These are phyloP conservation scores for Drosophila pachea DNA, from an alignment of 1,140 invertebrate genomes.

Conservation along the genomic window DNA sequence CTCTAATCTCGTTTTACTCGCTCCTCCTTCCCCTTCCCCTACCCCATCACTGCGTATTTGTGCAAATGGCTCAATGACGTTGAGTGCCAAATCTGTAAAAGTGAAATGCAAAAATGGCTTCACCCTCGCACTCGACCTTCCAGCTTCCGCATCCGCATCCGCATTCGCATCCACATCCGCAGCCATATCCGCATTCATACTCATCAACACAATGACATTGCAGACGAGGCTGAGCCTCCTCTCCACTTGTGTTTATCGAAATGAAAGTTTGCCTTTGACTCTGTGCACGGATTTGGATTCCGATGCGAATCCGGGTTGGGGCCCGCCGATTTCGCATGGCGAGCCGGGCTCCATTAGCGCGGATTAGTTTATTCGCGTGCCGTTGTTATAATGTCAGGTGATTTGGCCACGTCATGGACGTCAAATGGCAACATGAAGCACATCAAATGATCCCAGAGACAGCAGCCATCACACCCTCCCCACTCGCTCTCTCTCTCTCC, in stretches of 20 bases:
- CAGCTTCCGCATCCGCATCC: background rate
- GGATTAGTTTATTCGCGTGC: constrained; percentile 36
- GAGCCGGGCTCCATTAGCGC: constrained; percentile 29
- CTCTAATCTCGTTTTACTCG: constrained; percentile 3
- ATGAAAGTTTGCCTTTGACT: constrained; percentile 34
- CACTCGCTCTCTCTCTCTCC: too few species aligned
- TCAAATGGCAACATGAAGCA: background rate
- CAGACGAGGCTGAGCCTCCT: background rate
- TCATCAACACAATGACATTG: constrained; percentile 38
- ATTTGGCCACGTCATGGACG: constrained; percentile 10
- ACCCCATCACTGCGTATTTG: constrained; percentile 22
- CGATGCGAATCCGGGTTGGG: background rate
- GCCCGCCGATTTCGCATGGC: constrained; percentile 1
- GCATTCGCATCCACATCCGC: constrained; percentile 1
- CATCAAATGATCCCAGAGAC: too few species aligned
- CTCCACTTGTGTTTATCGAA: constrained; percentile 29
- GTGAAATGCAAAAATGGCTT: constrained; percentile 46
- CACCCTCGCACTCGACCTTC: too few species aligned
- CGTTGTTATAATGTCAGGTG: constrained; percentile 14
- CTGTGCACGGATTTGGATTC: constrained; percentile 7
- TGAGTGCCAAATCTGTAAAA: constrained; percentile 47
- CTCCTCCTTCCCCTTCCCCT: background rate
- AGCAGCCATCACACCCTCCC: too few species aligned
- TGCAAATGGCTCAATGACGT: constrained; percentile 49
- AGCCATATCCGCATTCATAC: background rate